phyloP scores from a whole-genome alignment of 2,797 vertebrate species.

The Hoplostethus atlanticus region DNA sequence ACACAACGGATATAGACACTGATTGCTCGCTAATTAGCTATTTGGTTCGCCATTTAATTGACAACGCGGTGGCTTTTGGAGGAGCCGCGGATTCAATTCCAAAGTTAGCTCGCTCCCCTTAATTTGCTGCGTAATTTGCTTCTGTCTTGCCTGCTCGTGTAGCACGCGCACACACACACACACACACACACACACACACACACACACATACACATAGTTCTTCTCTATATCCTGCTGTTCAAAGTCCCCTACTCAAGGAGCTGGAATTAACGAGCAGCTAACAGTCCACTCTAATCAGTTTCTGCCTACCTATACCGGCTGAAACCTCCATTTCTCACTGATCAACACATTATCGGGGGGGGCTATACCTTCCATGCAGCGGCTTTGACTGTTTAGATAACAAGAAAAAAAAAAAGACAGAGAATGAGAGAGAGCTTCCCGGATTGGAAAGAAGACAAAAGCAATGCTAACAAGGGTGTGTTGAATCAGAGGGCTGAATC shows the following conservation, averaged over 20 bases:
- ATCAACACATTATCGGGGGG: conserved; percentile 13
- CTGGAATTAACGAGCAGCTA: conserved; percentile 70
- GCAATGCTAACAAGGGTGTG: neutral
- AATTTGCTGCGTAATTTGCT: conserved; percentile 70
- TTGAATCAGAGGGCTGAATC: neutral
- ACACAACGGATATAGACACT: conserved; percentile 23
- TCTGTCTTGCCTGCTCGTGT: conserved; percentile 31
- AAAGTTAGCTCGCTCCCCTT: conserved; percentile 55
- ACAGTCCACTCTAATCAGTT: conserved; percentile 62
- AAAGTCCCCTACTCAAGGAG: conserved; percentile 59
- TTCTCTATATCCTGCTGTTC: conserved; percentile 58
- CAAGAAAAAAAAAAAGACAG: neutral
- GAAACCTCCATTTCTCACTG: conserved; percentile 27
- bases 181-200: neutral
- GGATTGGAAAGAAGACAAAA: neutral
- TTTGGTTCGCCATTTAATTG: conserved; percentile 65
- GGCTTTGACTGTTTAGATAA: conserved; percentile 32
- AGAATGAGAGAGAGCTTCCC: neutral
- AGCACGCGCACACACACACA: neutral
- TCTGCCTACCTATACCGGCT: conserved; percentile 45
- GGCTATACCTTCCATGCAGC: neutral
- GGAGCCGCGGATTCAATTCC: conserved; percentile 65
- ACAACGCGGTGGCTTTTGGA: conserved; percentile 54
- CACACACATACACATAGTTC: conserved; percentile 35
- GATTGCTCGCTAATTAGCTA: conserved; percentile 69